A percentile compares a stretch with the other conserved stretches of the same genome.
These are phyloP conservation scores for Nephila pilipes DNA, from an alignment of 1,140 invertebrate genomes.

Conservation along the genomic window DNA sequence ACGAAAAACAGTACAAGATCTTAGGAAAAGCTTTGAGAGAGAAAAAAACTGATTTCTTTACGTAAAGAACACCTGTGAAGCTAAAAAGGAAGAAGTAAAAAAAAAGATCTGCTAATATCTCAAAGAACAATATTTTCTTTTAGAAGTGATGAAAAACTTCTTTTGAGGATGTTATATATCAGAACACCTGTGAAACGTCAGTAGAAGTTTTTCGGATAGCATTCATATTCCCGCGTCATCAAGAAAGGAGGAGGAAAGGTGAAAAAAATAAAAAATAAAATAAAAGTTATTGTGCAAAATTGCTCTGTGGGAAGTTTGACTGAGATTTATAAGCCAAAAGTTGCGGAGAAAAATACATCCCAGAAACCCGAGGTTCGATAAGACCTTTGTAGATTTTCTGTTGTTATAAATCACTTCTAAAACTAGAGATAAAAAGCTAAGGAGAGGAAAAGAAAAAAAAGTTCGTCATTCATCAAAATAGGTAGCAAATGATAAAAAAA, in stretches of 20 bases:
- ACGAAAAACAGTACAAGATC: background rate
- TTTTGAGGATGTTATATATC: constrained; percentile 15
- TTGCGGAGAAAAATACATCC: background rate
- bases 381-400: constrained; percentile 20
- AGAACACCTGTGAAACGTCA: constrained; percentile 30
- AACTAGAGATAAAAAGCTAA: constrained; percentile 38
- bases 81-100: background rate
- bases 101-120: background rate
- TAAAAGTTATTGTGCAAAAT: constrained; percentile 28
- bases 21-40: background rate
- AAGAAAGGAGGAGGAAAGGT: background rate
- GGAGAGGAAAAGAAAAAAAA: background rate
- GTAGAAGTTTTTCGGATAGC: background rate
- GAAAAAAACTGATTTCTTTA: background rate
- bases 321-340: constrained; percentile 41
- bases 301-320: constrained; percentile 16
- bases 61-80: background rate
- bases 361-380: constrained; percentile 18
- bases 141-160: constrained; percentile 25
- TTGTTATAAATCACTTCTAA: constrained; percentile 32
- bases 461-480: constrained; percentile 21
- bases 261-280: background rate
- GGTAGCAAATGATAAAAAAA: background rate
- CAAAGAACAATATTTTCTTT: constrained; percentile 37
- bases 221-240: constrained; percentile 17